Conservation (phyloP, 2,113 vertebrate species). For the Muntiacus muntjak region DNA sequence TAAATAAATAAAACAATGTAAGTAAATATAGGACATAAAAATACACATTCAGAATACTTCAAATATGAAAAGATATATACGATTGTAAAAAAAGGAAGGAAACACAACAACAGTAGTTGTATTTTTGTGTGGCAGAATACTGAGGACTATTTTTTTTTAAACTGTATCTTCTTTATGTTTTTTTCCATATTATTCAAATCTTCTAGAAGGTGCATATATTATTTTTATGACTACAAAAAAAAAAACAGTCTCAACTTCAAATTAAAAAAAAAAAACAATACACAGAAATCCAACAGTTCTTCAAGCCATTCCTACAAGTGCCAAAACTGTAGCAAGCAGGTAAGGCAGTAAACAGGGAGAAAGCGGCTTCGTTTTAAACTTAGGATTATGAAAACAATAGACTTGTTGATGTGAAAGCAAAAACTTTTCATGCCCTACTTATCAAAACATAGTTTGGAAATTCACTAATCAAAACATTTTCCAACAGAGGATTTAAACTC, state of each 20-base stretch:
- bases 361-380: constrained; percentile 17
- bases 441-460: constrained; percentile 58
- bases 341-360: neutral
- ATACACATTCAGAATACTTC: neutral
- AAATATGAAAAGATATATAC: neutral
- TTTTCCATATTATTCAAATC: neutral
- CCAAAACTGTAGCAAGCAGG: neutral
- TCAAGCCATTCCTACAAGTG: neutral
- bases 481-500: constrained; percentile 51
- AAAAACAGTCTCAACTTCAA: neutral
- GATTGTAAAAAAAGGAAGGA: neutral
- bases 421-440: neutral
- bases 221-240: neutral
- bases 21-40: neutral
- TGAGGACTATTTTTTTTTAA: neutral
- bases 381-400: neutral
- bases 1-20: neutral
- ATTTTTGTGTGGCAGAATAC: neutral
- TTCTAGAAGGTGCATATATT: neutral
- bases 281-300: neutral
- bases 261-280: neutral
- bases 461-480: constrained; percentile 53
- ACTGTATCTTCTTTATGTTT: neutral
- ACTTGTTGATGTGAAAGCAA: constrained; percentile 53
- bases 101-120: neutral